These are phyloP conservation scores for Gibbula magus DNA, from an alignment of 2,888 invertebrate genomes.

Conservation along the genomic window DNA sequence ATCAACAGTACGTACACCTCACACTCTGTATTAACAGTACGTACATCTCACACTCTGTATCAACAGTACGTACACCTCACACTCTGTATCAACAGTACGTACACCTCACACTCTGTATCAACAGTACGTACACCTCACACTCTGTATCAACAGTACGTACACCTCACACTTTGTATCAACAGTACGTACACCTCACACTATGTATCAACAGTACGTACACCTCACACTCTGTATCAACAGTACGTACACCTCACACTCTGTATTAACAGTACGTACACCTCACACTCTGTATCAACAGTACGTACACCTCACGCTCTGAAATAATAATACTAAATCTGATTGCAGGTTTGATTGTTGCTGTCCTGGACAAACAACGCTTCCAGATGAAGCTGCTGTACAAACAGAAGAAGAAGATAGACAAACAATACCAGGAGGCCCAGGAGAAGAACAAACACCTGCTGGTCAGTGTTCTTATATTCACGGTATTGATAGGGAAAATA, in stretches of 20 bases:
- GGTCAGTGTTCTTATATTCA: constrained; percentile 38
- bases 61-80: constrained; percentile 56
- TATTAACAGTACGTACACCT: constrained; percentile 59
- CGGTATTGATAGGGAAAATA: not conserved
- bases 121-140: constrained; percentile 52
- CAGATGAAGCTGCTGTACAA: constrained; percentile 64
- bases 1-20: constrained; percentile 60
- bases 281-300: not conserved
- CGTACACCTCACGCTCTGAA: not conserved
- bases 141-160: constrained; percentile 61
- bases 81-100: constrained; percentile 61
- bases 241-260: constrained; percentile 38
- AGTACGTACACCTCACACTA: constrained; percentile 47
- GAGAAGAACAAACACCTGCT: constrained; percentile 49
- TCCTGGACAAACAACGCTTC: constrained; percentile 64
- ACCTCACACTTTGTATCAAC: constrained; percentile 41
- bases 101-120: constrained; percentile 32
- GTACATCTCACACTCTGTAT: constrained; percentile 35
- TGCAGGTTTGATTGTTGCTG: constrained; percentile 63
- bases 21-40: constrained; percentile 57
- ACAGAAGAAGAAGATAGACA: constrained; percentile 63
- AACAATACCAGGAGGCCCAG: constrained; percentile 44
- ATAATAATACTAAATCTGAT: too few relatives aligned
- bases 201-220: constrained; percentile 61
- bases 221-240: constrained; percentile 49